A percentile compares a stretch with the other conserved stretches of the same genome.
These are phyloP conservation scores for Gavialis gangeticus DNA, from an alignment of 2,113 vertebrate species.

Conservation along the genomic window DNA sequence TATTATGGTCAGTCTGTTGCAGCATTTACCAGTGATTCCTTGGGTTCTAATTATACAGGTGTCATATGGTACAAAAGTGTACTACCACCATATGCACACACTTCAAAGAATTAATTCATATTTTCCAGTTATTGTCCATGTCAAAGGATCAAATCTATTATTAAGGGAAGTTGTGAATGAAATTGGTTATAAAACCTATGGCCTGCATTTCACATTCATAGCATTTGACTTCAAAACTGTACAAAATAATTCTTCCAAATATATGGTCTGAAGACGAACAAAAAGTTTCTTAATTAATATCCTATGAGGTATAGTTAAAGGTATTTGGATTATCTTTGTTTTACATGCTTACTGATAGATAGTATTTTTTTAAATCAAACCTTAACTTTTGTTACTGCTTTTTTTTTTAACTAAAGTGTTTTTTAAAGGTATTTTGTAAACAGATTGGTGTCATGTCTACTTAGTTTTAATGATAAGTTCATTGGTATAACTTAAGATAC, in stretches of 20 bases:
- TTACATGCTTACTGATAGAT: not conserved
- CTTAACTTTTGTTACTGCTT: not conserved
- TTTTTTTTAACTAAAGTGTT: not conserved
- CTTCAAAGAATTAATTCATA: not conserved
- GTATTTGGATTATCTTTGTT: not conserved
- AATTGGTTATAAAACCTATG: not conserved
- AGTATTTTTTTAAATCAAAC: not conserved
- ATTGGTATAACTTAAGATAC: too few relatives aligned
- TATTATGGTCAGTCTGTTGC: not conserved
- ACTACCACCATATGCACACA: not conserved
- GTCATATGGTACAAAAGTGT: not conserved
- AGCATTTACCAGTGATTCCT: not conserved
- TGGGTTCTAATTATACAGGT: not conserved
- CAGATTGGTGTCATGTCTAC: not conserved
- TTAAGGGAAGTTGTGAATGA: not conserved
- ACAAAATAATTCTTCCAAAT: not conserved
- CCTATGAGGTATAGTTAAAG: not conserved
- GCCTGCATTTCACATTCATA: not conserved
- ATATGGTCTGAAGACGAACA: not conserved
- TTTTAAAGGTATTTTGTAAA: not conserved
- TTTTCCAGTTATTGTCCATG: not conserved
- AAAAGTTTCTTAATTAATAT: not conserved
- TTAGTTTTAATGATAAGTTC: not conserved
- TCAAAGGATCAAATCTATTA: not conserved
- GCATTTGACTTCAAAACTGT: not conserved